These are phyloP conservation scores for Pseudonaja textilis DNA, from an alignment of 2,113 vertebrate genomes.

Conservation along the genomic window DNA sequence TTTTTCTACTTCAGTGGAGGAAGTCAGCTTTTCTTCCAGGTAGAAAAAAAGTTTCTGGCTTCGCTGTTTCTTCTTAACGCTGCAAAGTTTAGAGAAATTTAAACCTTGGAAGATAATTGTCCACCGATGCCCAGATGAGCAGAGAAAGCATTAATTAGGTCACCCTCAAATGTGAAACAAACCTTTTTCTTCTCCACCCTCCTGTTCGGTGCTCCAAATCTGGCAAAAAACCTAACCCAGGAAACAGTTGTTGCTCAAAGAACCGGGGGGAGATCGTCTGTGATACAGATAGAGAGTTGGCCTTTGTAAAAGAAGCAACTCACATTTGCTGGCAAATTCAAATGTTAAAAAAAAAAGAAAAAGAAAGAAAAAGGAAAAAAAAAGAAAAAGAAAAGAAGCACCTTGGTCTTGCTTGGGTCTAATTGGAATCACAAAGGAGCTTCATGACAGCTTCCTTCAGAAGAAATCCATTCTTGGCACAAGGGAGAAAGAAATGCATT, in stretches of 20 bases:
- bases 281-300: not conserved
- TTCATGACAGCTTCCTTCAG: not conserved
- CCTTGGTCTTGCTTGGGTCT: not conserved
- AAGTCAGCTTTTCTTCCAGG: too few species aligned
- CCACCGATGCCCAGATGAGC: not conserved
- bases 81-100: not conserved
- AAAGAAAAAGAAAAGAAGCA: not conserved
- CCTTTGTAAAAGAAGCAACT: too few species aligned
- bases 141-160: not conserved
- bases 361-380: not conserved
- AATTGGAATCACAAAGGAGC: conserved; percentile 23
- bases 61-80: not conserved
- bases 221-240: not conserved
- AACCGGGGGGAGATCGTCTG: not conserved
- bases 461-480: conserved; percentile 19
- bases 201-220: not conserved
- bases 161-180: not conserved
- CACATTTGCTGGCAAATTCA: not conserved
- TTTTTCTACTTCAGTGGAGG: not conserved
- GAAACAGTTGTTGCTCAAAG: not conserved
- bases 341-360: not conserved
- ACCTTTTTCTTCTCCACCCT: not conserved
- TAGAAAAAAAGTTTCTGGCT: too few species aligned
- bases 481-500: conserved; percentile 20
- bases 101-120: not conserved